These are phyloP conservation scores for Nephotettix cincticeps DNA, from an alignment of 1,140 invertebrate species.

Conservation along the genomic window DNA sequence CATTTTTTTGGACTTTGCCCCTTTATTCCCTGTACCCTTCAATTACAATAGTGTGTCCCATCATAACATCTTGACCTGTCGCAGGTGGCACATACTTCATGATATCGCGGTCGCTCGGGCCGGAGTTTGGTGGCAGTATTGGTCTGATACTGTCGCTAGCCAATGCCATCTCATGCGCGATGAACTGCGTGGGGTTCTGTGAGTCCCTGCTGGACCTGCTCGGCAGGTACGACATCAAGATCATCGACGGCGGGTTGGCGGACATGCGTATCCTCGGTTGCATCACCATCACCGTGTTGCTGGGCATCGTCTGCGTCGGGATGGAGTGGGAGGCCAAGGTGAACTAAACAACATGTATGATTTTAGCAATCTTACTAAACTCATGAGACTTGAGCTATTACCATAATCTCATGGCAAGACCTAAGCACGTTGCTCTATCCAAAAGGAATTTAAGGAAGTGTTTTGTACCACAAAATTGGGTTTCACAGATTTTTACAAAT, in stretches of 20 bases:
- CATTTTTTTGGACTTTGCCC: too few species aligned
- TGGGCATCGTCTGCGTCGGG: conserved; percentile 82
- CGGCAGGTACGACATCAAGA: conserved; percentile 50
- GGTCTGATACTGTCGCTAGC: conserved; percentile 86
- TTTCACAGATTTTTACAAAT: too few species aligned
- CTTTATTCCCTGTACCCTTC: too few species aligned
- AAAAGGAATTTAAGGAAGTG: too few species aligned
- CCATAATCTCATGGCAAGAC: too few species aligned
- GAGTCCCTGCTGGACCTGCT: conserved; percentile 81
- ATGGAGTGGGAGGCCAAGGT: conserved; percentile 90
- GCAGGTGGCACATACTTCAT: conserved; percentile 96
- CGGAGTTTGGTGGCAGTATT: conserved; percentile 92
- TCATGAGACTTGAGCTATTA: too few species aligned
- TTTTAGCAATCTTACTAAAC: too few species aligned
- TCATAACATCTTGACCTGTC: conserved; percentile 23
- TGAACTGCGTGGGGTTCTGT: conserved; percentile 97
- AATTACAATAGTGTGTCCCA: too few species aligned
- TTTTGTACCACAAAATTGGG: too few species aligned
- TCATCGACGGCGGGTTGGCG: conserved; percentile 60
- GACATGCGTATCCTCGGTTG: conserved; percentile 66
- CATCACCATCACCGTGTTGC: conserved; percentile 72
- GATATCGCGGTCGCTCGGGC: conserved; percentile 93
- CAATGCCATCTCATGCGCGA: conserved; percentile 95
- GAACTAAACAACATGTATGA: too few species aligned
- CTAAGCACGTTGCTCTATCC: too few species aligned